These are phyloP conservation scores for Ooceraea biroi DNA, from an alignment of 1,140 invertebrate genomes.

Conservation along the genomic window DNA sequence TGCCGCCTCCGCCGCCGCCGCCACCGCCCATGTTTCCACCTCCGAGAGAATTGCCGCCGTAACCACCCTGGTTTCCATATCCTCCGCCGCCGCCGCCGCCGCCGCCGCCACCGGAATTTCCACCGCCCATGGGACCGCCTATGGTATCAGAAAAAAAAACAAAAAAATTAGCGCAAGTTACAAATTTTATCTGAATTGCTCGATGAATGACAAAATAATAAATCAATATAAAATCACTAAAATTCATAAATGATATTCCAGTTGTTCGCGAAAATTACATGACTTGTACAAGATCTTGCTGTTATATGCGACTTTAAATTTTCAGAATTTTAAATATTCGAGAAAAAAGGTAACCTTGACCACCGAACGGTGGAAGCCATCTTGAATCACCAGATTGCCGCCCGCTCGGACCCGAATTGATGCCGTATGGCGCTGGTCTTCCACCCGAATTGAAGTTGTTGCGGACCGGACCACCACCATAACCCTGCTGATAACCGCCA, in stretches of 20 bases:
- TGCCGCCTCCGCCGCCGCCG: slow-evolving; percentile 71
- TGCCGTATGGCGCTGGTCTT: slow-evolving; percentile 89
- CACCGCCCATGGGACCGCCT: slow-evolving; percentile 82
- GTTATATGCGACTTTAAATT: neutral
- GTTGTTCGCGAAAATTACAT: neutral
- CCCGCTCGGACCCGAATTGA: slow-evolving; percentile 80
- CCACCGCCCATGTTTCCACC: slow-evolving; percentile 83
- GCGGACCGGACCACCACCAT: slow-evolving; percentile 90
- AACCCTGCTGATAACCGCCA: slow-evolving; percentile 91
- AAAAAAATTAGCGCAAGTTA: slow-evolving; percentile 19
- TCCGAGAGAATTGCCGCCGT: slow-evolving; percentile 80
- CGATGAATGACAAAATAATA: too few relatives aligned
- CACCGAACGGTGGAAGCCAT: slow-evolving; percentile 78
- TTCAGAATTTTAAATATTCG: slow-evolving; percentile 21
- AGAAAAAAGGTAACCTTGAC: slow-evolving; percentile 77
- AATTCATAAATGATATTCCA: neutral
- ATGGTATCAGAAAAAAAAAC: slow-evolving; percentile 57
- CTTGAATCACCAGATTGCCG: slow-evolving; percentile 79
- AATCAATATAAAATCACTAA: too few relatives aligned
- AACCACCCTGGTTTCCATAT: slow-evolving; percentile 85
- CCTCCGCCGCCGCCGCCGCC: slow-evolving; percentile 86
- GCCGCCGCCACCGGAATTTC: slow-evolving; percentile 85
- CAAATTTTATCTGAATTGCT: neutral
- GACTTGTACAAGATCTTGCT: neutral
- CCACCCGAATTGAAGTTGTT: slow-evolving; percentile 89